Percentiles rank a stretch among this genome's conserved stretches.
These are phyloP conservation scores for Schizotus pectinicornis DNA, from an alignment of 2,888 invertebrate genomes.

Conservation along the genomic window DNA sequence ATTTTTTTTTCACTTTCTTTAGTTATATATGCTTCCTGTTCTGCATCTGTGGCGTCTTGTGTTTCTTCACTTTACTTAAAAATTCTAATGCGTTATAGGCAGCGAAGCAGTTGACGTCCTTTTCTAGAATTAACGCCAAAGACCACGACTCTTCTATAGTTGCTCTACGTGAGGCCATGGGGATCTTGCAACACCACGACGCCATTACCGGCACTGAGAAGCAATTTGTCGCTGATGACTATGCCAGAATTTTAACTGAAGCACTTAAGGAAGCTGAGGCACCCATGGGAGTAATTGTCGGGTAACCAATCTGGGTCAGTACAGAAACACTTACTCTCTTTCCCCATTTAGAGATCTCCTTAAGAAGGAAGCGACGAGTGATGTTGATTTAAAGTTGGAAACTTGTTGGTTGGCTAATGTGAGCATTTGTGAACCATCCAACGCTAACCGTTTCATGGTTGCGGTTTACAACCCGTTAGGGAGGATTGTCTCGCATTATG, in stretches of 20 bases:
- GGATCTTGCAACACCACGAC: slow-evolving; percentile 89
- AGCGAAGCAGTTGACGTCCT: slow-evolving; percentile 73
- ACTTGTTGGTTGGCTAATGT: slow-evolving; percentile 67
- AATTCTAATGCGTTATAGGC: slow-evolving; percentile 1
- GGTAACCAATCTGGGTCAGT: slow-evolving; percentile 34
- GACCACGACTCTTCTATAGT: slow-evolving; percentile 60
- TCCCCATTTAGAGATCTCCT: slow-evolving; percentile 3
- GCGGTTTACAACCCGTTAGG: slow-evolving; percentile 70
- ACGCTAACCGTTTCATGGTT: slow-evolving; percentile 62
- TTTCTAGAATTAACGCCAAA: slow-evolving; percentile 60
- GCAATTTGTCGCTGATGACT: slow-evolving; percentile 84
- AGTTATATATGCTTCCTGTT: too few species aligned
- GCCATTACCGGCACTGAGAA: slow-evolving; percentile 85
- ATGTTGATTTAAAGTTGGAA: slow-evolving; percentile 22
- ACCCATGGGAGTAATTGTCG: slow-evolving; percentile 38
- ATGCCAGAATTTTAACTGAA: slow-evolving; percentile 72
- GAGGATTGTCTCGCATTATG: slow-evolving; percentile 60
- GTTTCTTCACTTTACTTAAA: too few species aligned
- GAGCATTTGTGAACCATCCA: slow-evolving; percentile 64
- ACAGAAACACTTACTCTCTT: neutral
- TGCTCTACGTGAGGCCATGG: slow-evolving; percentile 73
- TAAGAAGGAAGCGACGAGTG: neutral
- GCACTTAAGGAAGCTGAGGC: slow-evolving; percentile 67
- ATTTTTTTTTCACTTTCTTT: too few species aligned
- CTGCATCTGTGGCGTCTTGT: too few species aligned